phyloP scores from a whole-genome alignment of 2,888 invertebrate species.

The Drosophila anomalata region DNA sequence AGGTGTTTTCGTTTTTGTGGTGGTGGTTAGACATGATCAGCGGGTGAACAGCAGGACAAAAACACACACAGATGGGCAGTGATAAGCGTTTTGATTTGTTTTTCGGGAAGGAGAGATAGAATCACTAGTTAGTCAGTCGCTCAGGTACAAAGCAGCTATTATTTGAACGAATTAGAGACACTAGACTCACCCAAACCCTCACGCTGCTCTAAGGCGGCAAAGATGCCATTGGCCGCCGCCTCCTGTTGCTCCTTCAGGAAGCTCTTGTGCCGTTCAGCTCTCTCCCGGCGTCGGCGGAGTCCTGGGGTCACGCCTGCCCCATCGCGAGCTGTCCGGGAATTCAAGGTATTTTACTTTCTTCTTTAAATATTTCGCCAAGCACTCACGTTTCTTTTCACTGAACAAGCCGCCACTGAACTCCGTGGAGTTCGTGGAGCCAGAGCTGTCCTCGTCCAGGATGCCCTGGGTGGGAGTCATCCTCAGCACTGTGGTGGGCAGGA shows the following conservation, averaged over 20 bases:
- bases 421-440: slow-evolving; percentile 85
- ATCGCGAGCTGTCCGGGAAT: slow-evolving; percentile 58
- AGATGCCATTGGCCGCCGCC: slow-evolving; percentile 83
- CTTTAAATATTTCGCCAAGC: background rate
- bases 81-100: slow-evolving; percentile 41
- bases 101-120: slow-evolving; percentile 58
- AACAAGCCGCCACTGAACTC: slow-evolving; percentile 81
- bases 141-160: slow-evolving; percentile 23
- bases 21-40: slow-evolving; percentile 56
- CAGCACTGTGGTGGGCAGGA: slow-evolving; percentile 75
- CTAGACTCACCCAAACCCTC: slow-evolving; percentile 80
- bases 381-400: slow-evolving; percentile 80
- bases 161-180: background rate
- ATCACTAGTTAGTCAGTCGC: slow-evolving; percentile 62
- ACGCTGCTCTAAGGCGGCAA: slow-evolving; percentile 76
- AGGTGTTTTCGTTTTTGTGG: slow-evolving; percentile 37
- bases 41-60: slow-evolving; percentile 61
- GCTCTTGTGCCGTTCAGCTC: slow-evolving; percentile 93
- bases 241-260: slow-evolving; percentile 94
- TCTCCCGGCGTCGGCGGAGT: slow-evolving; percentile 90
- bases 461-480: slow-evolving; percentile 80
- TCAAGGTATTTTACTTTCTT: background rate
- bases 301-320: slow-evolving; percentile 91
- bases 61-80: slow-evolving; percentile 49
- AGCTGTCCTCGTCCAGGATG: slow-evolving; percentile 83